Evolutionary conservation across 2,797 vertebrate species (phyloP).

Genomic region (Acanthurus lineatus): DNA sequence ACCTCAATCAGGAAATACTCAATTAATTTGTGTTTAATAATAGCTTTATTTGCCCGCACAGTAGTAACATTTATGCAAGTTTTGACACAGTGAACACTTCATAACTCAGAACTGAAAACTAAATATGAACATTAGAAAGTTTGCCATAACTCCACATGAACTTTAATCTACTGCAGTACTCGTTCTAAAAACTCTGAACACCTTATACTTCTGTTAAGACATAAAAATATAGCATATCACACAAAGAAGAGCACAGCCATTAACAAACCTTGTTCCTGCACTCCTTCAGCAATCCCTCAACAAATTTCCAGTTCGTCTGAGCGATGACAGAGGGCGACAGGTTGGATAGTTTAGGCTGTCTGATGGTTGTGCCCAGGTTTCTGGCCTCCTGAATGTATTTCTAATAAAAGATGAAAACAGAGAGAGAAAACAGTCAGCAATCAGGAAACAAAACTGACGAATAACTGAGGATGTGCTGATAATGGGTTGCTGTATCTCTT

Average conservation of each 20-base stretch:
- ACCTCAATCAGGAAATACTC: neutral
- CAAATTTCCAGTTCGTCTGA: slow-evolving; percentile 99
- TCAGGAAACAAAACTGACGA: slow-evolving; percentile 1
- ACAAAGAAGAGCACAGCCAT: neutral
- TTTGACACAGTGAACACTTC: neutral
- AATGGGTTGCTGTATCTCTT: too few species aligned
- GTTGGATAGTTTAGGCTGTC: slow-evolving; percentile 98
- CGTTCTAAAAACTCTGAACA: neutral
- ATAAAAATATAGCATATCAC: too few species aligned
- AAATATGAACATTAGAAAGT: neutral
- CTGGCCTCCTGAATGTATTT: slow-evolving; percentile 99
- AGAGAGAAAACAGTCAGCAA: slow-evolving; percentile 37
- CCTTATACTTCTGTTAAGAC: too few species aligned
- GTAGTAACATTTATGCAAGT: neutral
- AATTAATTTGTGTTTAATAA: neutral
- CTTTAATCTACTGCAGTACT: neutral
- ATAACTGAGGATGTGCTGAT: neutral
- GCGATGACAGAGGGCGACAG: slow-evolving; percentile 98
- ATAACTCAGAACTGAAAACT: neutral
- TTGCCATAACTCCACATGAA: neutral
- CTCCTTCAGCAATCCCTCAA: slow-evolving; percentile 96
- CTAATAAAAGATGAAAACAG: slow-evolving; percentile 83
- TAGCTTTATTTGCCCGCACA: neutral
- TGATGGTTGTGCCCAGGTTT: slow-evolving; percentile 95
- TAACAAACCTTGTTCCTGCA: slow-evolving; percentile 95